A percentile compares a stretch with the other conserved stretches of the same genome.
These are phyloP conservation scores for Hanleya hanleyi DNA, from an alignment of 2,888 invertebrate species.

Conservation along the genomic window DNA sequence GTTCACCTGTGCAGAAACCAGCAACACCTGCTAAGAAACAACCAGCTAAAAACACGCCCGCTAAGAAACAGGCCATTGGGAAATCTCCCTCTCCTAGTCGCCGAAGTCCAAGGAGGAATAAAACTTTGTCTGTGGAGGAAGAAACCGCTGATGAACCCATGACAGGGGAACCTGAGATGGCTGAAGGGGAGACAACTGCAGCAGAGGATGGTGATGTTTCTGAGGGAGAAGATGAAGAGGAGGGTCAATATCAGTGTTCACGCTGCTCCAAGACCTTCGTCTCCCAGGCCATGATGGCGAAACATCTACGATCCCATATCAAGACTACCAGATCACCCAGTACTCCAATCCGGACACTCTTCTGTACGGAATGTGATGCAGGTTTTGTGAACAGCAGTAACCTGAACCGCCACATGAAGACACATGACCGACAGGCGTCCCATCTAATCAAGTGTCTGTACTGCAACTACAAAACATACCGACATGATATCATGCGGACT, in stretches of 20 bases:
- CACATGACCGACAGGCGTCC: neutral
- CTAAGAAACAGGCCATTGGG: too few species aligned
- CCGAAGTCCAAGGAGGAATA: too few species aligned
- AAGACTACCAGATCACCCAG: neutral
- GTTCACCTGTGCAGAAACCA: too few species aligned
- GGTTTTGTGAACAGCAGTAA: slow-evolving; percentile 1
- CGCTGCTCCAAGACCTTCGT: neutral
- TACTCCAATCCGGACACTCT: neutral
- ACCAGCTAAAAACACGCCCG: too few species aligned
- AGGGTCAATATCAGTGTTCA: neutral
- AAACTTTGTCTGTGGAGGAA: too few species aligned
- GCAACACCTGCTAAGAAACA: too few species aligned
- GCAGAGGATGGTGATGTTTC: neutral
- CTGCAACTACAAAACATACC: neutral
- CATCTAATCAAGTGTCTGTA: neutral
- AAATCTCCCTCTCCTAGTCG: too few species aligned
- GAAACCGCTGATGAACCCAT: too few species aligned
- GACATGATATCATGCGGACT: neutral
- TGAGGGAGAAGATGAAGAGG: neutral
- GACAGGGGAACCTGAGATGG: too few species aligned
- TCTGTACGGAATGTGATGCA: neutral
- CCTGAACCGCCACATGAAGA: neutral
- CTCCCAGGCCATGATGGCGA: neutral
- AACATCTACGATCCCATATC: neutral
- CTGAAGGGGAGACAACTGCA: too few species aligned